These are phyloP conservation scores for Drosophila lini DNA, from an alignment of 1,140 invertebrate species.

Conservation along the genomic window DNA sequence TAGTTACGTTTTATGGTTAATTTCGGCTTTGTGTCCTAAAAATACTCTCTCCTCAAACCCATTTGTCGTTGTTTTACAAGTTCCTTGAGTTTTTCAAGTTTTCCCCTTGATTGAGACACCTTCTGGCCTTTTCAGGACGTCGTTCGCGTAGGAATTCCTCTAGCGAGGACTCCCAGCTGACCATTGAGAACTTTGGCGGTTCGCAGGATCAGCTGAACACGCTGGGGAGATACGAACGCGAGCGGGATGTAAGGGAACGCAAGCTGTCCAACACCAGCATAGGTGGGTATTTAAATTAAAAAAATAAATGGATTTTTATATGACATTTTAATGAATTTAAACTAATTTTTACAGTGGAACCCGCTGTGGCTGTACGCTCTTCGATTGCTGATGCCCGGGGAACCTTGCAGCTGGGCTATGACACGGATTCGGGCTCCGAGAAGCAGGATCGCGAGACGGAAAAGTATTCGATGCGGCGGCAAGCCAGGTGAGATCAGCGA, in stretches of 20 bases:
- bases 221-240: slow-evolving; percentile 85
- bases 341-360: slow-evolving; percentile 76
- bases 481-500: slow-evolving; percentile 76
- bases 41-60: not conserved
- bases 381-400: slow-evolving; percentile 91
- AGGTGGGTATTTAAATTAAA: slow-evolving; percentile 69
- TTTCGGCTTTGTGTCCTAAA: slow-evolving; percentile 18
- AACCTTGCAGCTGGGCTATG: slow-evolving; percentile 89
- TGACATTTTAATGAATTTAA: not conserved
- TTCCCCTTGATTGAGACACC: not conserved
- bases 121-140: slow-evolving; percentile 84
- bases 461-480: slow-evolving; percentile 86
- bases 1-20: slow-evolving; percentile 30
- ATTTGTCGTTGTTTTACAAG: slow-evolving; percentile 5
- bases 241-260: slow-evolving; percentile 84
- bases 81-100: not conserved
- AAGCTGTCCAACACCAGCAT: slow-evolving; percentile 87
- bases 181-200: slow-evolving; percentile 96
- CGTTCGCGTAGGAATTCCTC: slow-evolving; percentile 93
- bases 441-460: slow-evolving; percentile 86
- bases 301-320: too few relatives aligned
- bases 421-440: slow-evolving; percentile 85
- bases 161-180: slow-evolving; percentile 94
- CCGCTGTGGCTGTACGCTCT: slow-evolving; percentile 88
- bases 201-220: slow-evolving; percentile 91